Percentiles rank a stretch among this genome's conserved stretches.
Evolutionary conservation across 2,797 vertebrate species (phyloP).

Genomic region (Pangasius sanitwongsei): DNA sequence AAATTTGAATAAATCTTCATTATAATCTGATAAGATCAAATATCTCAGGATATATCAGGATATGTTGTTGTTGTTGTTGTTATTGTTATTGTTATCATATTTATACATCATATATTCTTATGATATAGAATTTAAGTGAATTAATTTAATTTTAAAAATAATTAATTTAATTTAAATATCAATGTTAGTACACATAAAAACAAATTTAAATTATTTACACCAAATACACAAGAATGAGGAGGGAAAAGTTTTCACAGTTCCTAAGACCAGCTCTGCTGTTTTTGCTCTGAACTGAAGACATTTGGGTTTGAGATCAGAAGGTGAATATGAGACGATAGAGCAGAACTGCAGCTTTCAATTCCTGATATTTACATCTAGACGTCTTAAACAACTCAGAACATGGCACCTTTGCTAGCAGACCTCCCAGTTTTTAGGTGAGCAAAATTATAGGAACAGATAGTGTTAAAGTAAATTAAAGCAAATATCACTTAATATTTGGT

Average conservation of each 20-base stretch:
- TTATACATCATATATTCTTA: background rate
- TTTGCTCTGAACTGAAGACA: no score
- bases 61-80: background rate
- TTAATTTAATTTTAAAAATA: no score
- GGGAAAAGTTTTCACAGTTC: background rate
- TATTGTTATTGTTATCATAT: background rate
- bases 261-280: background rate
- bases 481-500: background rate
- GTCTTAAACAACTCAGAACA: background rate
- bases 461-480: no score
- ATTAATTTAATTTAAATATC: no score
- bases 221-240: background rate
- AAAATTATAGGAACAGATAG: background rate
- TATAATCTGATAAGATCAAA: background rate
- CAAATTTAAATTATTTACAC: background rate
- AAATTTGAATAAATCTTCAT: background rate
- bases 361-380: background rate
- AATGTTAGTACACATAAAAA: background rate
- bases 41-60: background rate
- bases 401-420: background rate
- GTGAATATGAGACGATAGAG: no score
- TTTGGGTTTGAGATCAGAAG: background rate
- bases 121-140: background rate
- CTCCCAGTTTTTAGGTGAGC: background rate
- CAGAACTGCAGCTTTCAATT: background rate